Percentiles rank a stretch among this genome's conserved stretches.
These are phyloP conservation scores for Nowickia ferox DNA, from an alignment of 2,888 invertebrate genomes.

Conservation along the genomic window DNA sequence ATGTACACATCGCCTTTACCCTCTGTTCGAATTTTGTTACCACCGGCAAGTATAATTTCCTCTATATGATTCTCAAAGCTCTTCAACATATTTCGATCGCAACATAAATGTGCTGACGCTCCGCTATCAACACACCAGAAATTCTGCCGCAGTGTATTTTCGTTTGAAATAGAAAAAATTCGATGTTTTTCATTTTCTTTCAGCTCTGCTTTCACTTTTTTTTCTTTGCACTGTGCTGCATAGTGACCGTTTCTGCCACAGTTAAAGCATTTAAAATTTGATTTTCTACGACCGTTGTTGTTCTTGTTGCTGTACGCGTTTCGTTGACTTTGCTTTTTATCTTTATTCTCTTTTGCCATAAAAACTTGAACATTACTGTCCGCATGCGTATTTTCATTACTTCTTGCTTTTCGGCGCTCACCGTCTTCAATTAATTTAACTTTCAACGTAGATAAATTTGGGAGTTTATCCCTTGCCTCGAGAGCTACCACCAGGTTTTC, in stretches of 20 bases:
- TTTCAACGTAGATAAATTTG: slow-evolving; percentile 51
- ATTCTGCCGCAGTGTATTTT: neutral
- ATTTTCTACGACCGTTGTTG: neutral
- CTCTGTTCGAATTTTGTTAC: slow-evolving; percentile 10
- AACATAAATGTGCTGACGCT: neutral
- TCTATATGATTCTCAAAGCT: slow-evolving; percentile 14
- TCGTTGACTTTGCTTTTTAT: neutral
- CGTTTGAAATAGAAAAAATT: slow-evolving; percentile 1
- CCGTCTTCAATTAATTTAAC: slow-evolving; percentile 62
- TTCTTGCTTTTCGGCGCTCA: slow-evolving; percentile 43
- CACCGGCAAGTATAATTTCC: slow-evolving; percentile 25
- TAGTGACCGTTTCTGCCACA: slow-evolving; percentile 59
- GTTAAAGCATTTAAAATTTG: slow-evolving; percentile 54
- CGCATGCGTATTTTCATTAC: neutral
- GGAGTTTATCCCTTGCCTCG: slow-evolving; percentile 54
- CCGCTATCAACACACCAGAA: slow-evolving; percentile 37
- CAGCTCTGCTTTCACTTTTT: neutral
- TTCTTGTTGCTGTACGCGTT: no score
- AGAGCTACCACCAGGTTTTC: slow-evolving; percentile 63
- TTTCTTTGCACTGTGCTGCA: slow-evolving; percentile 59
- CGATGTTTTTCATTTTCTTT: no score
- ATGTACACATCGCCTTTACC: slow-evolving; percentile 26
- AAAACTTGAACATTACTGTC: slow-evolving; percentile 39
- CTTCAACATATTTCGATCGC: slow-evolving; percentile 17
- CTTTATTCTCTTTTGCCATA: slow-evolving; percentile 30